A percentile compares a stretch with the other conserved stretches of the same genome.
phyloP scores from a whole-genome alignment of 2,797 vertebrate genomes.

The Sebastes vulpes region DNA sequence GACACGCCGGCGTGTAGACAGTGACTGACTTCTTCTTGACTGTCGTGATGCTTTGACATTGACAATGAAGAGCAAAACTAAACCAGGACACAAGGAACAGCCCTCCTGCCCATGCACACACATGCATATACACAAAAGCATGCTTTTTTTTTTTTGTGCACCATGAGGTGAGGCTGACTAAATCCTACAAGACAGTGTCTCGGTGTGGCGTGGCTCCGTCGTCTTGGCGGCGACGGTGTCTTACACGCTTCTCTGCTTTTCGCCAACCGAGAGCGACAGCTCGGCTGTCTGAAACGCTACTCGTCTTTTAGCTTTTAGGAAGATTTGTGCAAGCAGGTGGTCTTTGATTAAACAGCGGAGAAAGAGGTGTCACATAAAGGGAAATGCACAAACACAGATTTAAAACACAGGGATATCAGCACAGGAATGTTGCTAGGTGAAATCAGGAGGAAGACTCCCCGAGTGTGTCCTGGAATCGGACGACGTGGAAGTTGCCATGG shows the following conservation, averaged over 20 bases:
- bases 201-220: conserved; percentile 12
- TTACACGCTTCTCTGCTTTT: conserved; percentile 29
- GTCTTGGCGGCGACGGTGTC: conserved; percentile 26
- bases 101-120: conserved; percentile 1
- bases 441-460: conserved; percentile 68
- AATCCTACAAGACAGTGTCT: conserved; percentile 56
- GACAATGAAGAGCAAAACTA: conserved; percentile 54
- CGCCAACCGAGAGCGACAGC: conserved; percentile 37
- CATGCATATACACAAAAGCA: conserved; percentile 2
- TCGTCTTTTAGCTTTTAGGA: conserved; percentile 54
- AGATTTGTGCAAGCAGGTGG: conserved; percentile 57
- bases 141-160: conserved; percentile 8
- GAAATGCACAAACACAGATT: conserved; percentile 16
- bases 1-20: conserved; percentile 39
- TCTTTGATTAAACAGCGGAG: conserved; percentile 55
- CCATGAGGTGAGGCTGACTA: conserved; percentile 48
- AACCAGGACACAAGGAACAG: conserved; percentile 19
- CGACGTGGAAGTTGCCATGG: conserved; percentile 84
- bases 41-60: conserved; percentile 61
- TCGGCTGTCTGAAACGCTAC: conserved; percentile 21
- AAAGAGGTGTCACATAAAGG: conserved; percentile 22
- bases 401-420: conserved; percentile 28
- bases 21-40: conserved; percentile 54
- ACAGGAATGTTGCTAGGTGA: conserved; percentile 75
- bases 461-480: conserved; percentile 81